Conservation (phyloP, 2,113 vertebrate genomes). For the Carassius carassius region DNA sequence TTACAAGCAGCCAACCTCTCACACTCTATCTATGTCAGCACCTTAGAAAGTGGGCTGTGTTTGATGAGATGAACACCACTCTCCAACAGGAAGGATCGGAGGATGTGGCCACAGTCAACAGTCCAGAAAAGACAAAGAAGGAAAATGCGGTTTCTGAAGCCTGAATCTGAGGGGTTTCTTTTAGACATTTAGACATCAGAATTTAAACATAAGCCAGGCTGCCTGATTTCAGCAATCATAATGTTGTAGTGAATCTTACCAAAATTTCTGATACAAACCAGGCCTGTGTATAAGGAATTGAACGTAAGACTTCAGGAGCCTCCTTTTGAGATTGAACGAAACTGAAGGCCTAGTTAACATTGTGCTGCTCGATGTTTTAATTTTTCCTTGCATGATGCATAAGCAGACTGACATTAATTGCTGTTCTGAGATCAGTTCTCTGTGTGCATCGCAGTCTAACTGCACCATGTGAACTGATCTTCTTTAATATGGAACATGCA, state of each 20-base stretch:
- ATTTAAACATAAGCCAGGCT: constrained; percentile 7
- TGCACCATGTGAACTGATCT: constrained; percentile 21
- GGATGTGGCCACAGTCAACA: constrained; percentile 14
- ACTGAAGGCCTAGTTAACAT: neutral
- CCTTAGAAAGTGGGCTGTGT: neutral
- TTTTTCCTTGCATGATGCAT: constrained; percentile 34
- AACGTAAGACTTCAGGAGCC: constrained; percentile 3
- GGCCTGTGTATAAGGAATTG: neutral
- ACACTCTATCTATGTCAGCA: constrained; percentile 25
- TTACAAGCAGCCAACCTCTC: neutral
- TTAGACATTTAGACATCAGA: neutral
- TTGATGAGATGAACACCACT: constrained; percentile 27
- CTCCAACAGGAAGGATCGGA: constrained; percentile 32
- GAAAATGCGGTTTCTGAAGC: neutral
- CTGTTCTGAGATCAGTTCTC: constrained; percentile 21
- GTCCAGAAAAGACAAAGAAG: constrained; percentile 17
- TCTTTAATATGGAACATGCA: constrained; percentile 45
- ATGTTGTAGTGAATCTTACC: neutral
- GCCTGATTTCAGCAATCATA: neutral
- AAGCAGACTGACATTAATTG: no score
- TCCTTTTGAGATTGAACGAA: neutral
- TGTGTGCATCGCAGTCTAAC: constrained; percentile 5
- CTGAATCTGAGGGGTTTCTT: constrained; percentile 14
- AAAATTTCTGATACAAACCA: constrained; percentile 8
- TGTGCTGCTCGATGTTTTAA: neutral